These are phyloP conservation scores for Platyscapa corneri DNA, from an alignment of 1,140 invertebrate genomes.

Conservation along the genomic window DNA sequence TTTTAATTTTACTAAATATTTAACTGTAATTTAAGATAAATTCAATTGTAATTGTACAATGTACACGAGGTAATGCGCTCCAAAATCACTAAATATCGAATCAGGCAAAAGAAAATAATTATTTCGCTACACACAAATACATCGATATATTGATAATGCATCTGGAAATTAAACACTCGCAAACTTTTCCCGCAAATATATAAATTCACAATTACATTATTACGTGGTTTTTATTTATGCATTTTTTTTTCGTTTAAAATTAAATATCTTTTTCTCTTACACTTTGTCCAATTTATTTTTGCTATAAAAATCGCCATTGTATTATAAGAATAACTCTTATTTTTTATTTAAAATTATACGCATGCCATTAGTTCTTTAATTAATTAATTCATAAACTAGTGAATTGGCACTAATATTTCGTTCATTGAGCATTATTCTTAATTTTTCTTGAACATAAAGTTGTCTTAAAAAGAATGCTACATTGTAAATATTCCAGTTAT, in stretches of 20 bases:
- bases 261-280: neutral
- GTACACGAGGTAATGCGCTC: neutral
- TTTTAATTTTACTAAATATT: neutral
- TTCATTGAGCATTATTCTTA: neutral
- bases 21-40: constrained; percentile 18
- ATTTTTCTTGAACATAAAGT: neutral
- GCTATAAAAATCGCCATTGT: neutral
- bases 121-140: neutral
- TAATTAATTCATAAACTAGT: constrained; percentile 39
- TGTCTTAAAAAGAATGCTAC: neutral
- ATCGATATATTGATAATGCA: constrained; percentile 1
- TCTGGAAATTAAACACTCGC: neutral
- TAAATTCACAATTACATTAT: neutral
- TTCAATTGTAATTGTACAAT: neutral
- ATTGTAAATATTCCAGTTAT: neutral
- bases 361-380: constrained; percentile 12
- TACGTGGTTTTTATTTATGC: neutral
- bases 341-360: constrained; percentile 5
- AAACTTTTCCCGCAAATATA: neutral
- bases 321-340: constrained; percentile 55
- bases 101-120: neutral
- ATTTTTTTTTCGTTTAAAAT: neutral
- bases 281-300: neutral
- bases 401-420: constrained; percentile 54
- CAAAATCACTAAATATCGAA: neutral